Conservation (phyloP, 2,113 vertebrate genomes). For the Urocynchramus pylzowi region DNA sequence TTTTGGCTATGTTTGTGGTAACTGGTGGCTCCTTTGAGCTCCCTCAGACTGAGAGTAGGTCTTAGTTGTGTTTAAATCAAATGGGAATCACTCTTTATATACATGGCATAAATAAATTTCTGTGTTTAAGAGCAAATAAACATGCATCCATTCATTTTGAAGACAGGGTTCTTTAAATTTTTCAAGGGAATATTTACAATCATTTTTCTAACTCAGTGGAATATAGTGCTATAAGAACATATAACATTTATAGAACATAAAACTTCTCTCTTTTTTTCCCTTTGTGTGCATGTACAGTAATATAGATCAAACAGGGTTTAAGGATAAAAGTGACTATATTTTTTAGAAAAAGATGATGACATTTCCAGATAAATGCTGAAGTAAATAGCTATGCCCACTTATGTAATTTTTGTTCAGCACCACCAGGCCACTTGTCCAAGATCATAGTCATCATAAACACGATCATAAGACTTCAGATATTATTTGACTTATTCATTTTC, state of each 20-base stretch:
- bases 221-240: not conserved
- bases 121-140: not conserved
- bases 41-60: not conserved
- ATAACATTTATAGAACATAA: not conserved
- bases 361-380: not conserved
- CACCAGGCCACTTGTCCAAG: not conserved
- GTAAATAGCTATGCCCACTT: not conserved
- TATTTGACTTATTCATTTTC: not conserved
- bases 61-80: not conserved
- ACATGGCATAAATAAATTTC: not conserved
- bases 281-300: not conserved
- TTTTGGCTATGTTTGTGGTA: not conserved
- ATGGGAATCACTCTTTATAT: not conserved
- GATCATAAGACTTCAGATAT: not conserved
- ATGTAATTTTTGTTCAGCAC: not conserved
- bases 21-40: not conserved
- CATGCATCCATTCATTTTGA: not conserved
- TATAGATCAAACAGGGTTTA: not conserved
- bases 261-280: not conserved
- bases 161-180: not conserved
- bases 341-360: not conserved
- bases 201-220: not conserved
- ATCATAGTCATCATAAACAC: not conserved
- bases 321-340: not conserved
- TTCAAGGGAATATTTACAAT: not conserved